Conservation (phyloP, 92 coral and sea anemone genomes). For the Plumapathes pennacea region DNA sequence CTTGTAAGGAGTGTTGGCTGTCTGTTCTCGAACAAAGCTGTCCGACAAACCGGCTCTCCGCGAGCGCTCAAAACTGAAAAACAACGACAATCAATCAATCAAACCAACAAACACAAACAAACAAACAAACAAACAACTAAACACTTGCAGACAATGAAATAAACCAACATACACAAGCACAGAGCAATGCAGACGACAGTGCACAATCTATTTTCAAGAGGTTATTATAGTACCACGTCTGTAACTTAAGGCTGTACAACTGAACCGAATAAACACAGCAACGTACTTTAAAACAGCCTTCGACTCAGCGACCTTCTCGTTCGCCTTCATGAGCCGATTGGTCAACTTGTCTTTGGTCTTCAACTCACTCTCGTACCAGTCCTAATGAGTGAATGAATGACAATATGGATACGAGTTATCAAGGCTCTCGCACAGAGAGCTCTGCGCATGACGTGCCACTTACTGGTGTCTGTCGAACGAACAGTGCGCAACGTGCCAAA, state of each 20-base stretch:
- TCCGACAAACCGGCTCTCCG: constrained; percentile 60
- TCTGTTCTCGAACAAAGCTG: constrained; percentile 3
- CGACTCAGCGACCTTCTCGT: constrained; percentile 87
- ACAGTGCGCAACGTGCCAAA: no score
- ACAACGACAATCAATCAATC: not conserved
- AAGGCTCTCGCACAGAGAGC: no score
- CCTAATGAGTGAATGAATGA: no score
- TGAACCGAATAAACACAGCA: not conserved
- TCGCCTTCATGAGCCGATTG: constrained; percentile 79
- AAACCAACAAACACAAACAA: constrained; percentile 1
- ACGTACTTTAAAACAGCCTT: constrained; percentile 90
- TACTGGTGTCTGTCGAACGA: no score
- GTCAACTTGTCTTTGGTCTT: constrained; percentile 86
- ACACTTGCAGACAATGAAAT: not conserved
- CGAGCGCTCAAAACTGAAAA: constrained; percentile 85
- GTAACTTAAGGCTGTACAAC: not conserved
- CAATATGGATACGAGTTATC: no score
- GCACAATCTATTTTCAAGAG: not conserved
- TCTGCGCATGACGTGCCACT: no score
- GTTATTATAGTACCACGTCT: not conserved
- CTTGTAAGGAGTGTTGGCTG: constrained; percentile 62
- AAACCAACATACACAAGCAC: not conserved
- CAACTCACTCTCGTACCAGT: constrained; percentile 81
- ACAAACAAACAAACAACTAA: not conserved
- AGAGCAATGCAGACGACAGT: not conserved